Percentiles rank a stretch among this genome's conserved stretches.
Conservation (phyloP, 1,140 invertebrate genomes). For the Apis cerana region DNA sequence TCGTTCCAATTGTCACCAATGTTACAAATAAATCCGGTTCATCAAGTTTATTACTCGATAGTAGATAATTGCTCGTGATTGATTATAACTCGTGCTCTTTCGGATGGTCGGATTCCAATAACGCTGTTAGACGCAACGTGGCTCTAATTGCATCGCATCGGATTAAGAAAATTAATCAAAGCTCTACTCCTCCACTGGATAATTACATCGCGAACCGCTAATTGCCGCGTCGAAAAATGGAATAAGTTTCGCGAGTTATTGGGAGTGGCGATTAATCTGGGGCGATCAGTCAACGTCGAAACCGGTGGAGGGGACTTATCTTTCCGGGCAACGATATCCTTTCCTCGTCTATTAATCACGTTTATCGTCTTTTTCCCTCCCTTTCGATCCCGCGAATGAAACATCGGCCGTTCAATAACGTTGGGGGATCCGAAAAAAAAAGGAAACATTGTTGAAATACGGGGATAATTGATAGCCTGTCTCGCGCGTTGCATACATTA, state of each 20-base stretch:
- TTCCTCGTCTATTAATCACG: constrained; percentile 47
- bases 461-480: constrained; percentile 36
- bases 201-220: constrained; percentile 26
- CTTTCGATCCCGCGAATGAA: constrained; percentile 21
- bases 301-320: constrained; percentile 13
- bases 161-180: constrained; percentile 38
- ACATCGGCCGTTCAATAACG: constrained; percentile 17
- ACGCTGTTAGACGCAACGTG: not conserved
- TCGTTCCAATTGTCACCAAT: too few relatives aligned
- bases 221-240: constrained; percentile 42
- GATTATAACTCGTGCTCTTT: not conserved
- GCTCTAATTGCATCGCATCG: constrained; percentile 20
- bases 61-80: not conserved
- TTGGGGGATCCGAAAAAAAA: not conserved
- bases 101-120: not conserved
- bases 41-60: not conserved
- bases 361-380: constrained; percentile 35
- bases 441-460: constrained; percentile 10
- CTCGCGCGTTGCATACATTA: constrained; percentile 22
- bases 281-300: constrained; percentile 47
- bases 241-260: constrained; percentile 39
- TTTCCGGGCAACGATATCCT: constrained; percentile 43
- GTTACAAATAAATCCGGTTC: not conserved
- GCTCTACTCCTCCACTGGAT: not conserved
- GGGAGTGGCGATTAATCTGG: constrained; percentile 29